Evolutionary conservation across 1,140 invertebrate genomes (phyloP).

Genomic region (Cephus cinctus): DNA sequence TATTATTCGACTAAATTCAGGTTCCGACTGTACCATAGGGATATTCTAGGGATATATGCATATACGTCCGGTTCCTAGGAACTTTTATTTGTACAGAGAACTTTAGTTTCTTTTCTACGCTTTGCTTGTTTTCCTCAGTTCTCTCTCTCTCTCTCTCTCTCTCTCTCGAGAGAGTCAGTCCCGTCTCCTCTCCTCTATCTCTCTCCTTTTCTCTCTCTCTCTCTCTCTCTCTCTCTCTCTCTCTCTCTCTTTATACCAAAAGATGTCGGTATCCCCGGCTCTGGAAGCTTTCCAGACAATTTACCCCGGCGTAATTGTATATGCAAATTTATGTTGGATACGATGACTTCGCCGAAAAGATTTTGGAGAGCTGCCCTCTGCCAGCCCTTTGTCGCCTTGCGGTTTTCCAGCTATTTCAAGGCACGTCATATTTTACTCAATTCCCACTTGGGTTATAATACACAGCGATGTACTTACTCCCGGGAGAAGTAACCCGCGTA

Average conservation of each 20-base stretch:
- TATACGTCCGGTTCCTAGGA: no score
- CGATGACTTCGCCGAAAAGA: conserved; percentile 9
- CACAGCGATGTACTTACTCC: no score
- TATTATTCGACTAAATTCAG: no score
- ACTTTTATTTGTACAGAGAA: no score
- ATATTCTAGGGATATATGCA: no score
- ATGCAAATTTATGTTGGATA: conserved; percentile 15
- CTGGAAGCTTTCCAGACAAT: conserved; percentile 15
- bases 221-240: background rate
- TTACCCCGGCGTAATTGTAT: conserved; percentile 9
- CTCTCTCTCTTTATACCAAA: background rate
- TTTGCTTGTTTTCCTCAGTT: conserved; percentile 13
- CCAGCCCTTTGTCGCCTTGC: no score
- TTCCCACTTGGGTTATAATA: no score
- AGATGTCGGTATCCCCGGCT: conserved; percentile 11
- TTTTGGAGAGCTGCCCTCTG: conserved; percentile 8
- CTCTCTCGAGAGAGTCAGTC: no score
- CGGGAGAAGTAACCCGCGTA: no score
- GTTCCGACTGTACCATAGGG: no score
- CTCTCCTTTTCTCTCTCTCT: background rate
- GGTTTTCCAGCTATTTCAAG: no score
- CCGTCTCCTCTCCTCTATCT: background rate
- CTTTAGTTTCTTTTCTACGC: conserved; percentile 2
- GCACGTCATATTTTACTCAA: no score
- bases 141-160: background rate